Evolutionary conservation across 2,888 invertebrate species (phyloP).

Genomic region (Cheilosia impressa): DNA sequence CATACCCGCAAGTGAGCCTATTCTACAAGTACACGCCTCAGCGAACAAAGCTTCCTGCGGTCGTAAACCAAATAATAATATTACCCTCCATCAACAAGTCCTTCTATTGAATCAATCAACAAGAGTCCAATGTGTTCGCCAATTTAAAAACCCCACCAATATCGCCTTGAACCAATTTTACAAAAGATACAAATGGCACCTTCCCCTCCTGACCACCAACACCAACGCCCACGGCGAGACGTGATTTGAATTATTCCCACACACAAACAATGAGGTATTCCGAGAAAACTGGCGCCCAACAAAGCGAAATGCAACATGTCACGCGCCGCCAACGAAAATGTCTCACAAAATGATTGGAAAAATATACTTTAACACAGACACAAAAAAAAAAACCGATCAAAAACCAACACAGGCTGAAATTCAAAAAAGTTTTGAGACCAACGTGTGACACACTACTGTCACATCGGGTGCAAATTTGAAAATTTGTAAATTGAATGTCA

Average conservation of each 20-base stretch:
- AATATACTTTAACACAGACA: slow-evolving; percentile 9
- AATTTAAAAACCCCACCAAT: slow-evolving; percentile 1
- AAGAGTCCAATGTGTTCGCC: background rate
- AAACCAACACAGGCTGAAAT: slow-evolving; percentile 1
- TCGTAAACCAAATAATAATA: background rate
- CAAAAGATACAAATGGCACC: background rate
- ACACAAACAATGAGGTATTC: background rate
- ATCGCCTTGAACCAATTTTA: slow-evolving; percentile 52
- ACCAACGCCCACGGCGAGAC: background rate
- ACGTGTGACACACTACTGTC: slow-evolving; percentile 3
- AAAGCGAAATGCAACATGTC: slow-evolving; percentile 11
- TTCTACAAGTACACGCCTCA: no score
- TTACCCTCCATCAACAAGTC: background rate
- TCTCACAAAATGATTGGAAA: slow-evolving; percentile 42
- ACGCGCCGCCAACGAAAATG: slow-evolving; percentile 8
- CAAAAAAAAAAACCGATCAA: background rate
- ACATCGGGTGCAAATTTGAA: slow-evolving; percentile 42
- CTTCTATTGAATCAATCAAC: background rate
- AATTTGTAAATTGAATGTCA: slow-evolving; percentile 56
- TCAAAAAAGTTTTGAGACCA: background rate
- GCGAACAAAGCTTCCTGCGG: no score
- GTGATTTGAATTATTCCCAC: slow-evolving; percentile 37
- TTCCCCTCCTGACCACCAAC: slow-evolving; percentile 8
- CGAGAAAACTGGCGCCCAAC: slow-evolving; percentile 39
- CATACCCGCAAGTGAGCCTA: no score